phyloP scores from a whole-genome alignment of 2,888 invertebrate species.

The Eucera pruinosa region DNA sequence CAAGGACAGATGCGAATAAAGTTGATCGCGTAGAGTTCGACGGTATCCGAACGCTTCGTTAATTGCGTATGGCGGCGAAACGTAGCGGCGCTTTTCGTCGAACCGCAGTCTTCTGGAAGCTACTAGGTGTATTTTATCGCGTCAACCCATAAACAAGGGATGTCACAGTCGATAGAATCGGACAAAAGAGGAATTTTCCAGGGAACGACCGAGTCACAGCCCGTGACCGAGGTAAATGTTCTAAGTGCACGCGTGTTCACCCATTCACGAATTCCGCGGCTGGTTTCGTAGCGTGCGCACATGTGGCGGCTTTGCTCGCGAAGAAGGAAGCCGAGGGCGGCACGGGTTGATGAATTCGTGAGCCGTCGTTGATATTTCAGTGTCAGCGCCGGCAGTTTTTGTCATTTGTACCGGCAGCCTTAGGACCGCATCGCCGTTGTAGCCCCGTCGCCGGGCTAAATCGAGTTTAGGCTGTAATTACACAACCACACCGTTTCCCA shows the following conservation, averaged over 20 bases:
- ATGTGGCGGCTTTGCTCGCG: conserved; percentile 38
- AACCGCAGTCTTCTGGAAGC: too few relatives aligned
- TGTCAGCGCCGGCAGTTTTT: conserved; percentile 75
- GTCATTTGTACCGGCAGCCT: conserved; percentile 76
- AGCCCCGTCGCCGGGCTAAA: conserved; percentile 64
- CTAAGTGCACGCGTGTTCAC: conserved; percentile 18
- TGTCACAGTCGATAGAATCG: background rate
- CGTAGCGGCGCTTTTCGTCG: too few relatives aligned
- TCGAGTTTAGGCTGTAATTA: conserved; percentile 75
- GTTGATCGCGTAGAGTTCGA: too few relatives aligned
- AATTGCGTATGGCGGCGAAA: too few relatives aligned
- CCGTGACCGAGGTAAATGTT: conserved; percentile 21
- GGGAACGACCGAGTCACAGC: background rate
- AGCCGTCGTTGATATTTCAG: conserved; percentile 78
- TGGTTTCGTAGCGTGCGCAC: conserved; percentile 10
- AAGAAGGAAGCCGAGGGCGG: conserved; percentile 41
- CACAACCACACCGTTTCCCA: conserved; percentile 52
- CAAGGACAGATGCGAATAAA: too few relatives aligned
- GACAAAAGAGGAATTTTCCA: conserved; percentile 1
- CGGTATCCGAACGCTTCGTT: too few relatives aligned
- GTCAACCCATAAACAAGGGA: background rate
- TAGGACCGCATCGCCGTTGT: conserved; percentile 33
- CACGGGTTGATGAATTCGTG: conserved; percentile 67
- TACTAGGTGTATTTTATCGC: too few relatives aligned
- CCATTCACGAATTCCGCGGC: conserved; percentile 48